Evolutionary conservation across 2,113 vertebrate species (phyloP).

Genomic region (Agelaius tricolor): DNA sequence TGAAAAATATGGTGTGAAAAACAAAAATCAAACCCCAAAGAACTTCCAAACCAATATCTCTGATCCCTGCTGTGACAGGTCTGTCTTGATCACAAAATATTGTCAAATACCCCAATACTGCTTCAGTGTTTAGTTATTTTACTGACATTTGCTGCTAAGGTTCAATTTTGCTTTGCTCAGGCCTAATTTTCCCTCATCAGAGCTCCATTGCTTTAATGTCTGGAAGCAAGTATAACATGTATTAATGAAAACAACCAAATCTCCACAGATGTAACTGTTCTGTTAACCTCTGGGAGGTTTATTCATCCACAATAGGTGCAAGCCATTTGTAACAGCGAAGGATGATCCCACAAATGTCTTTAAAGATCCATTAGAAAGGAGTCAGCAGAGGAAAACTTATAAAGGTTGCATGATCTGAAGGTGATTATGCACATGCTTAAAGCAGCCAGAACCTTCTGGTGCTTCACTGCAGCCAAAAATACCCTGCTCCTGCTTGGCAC

Average conservation of each 20-base stretch:
- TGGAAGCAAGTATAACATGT: neutral
- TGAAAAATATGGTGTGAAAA: too few species aligned
- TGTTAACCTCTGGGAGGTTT: slow-evolving; percentile 46
- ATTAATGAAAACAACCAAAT: slow-evolving; percentile 43
- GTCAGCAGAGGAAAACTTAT: slow-evolving; percentile 47
- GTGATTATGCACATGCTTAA: slow-evolving; percentile 52
- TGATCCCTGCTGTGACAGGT: neutral
- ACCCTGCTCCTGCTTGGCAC: slow-evolving; percentile 27
- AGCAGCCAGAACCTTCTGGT: slow-evolving; percentile 33
- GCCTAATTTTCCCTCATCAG: neutral
- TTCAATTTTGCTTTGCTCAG: neutral
- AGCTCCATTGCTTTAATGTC: neutral
- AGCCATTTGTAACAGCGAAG: slow-evolving; percentile 64
- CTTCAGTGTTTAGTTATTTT: neutral
- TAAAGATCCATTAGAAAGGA: slow-evolving; percentile 57
- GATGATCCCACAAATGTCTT: slow-evolving; percentile 52
- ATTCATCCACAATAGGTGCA: slow-evolving; percentile 36
- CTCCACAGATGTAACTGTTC: slow-evolving; percentile 16
- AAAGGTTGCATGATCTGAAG: slow-evolving; percentile 62
- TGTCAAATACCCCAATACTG: neutral
- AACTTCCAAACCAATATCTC: neutral
- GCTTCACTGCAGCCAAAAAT: slow-evolving; percentile 45
- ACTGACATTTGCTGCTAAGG: neutral
- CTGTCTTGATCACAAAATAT: neutral
- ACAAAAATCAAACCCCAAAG: neutral